Evolutionary conservation across 2,888 invertebrate species (phyloP), one percentile per base, ranked within the genome.

Genomic region (Balanococcus diminutus): DNA sequence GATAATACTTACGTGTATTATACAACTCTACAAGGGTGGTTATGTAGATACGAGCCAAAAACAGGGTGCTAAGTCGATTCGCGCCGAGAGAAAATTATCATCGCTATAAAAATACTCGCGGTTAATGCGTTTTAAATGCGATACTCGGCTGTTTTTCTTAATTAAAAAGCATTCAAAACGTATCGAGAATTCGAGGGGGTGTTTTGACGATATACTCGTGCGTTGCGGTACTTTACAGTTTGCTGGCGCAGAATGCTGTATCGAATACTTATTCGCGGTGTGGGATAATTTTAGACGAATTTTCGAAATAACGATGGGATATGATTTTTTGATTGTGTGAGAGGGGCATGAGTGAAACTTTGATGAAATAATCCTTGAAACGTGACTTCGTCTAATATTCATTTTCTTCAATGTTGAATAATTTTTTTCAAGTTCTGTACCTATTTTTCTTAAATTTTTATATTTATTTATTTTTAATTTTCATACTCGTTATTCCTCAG

Each of bases 111-210:
- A 75, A 75, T 75, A 75, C 67, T 67, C 16, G 32, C 22, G 25
- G 75, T 28, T 75, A 75, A 75, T 75, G 75, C 75, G 31, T 75
- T 75, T 75, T 75, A 75, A 75, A 75, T 75, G 75, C 36, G 75
- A 32, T 75, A 31, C 75, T 75, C 31, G 75, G 32, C 32, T 75
- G 32, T 75, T 32, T 32, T 75, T 75, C 75, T 75, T 75, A 75
- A 75, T 75, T 75, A 75, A 75, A 75, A 75, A 75, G 32, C 75
- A 32, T 32, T 75, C 75, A 32, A 75, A 32, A 75, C 32, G 75
- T 67, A 67, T 56, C 19, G 56, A 19, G n/a, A 46, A n/a, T 2
- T 51, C 19, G 51, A 51, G 51, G 19, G 51, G 51, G 51, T 51
- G 51, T 4, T 5, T 51, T 19, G 36, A 51, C 19, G 19, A 51